phyloP scores from a whole-genome alignment of 2,888 invertebrate genomes.

The Agriopis leucophaearia region DNA sequence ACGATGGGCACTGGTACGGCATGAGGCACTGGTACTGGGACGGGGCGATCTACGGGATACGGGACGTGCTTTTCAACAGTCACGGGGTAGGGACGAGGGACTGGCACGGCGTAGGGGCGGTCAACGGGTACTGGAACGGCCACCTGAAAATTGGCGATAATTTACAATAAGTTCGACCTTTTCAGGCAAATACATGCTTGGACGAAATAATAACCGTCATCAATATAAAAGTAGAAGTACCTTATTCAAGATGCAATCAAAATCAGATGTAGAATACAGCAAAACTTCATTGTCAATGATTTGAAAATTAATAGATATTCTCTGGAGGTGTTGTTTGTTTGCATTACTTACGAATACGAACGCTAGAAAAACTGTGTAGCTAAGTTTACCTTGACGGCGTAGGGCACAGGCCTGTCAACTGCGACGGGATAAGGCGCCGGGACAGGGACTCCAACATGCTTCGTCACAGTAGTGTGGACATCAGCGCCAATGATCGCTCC shows the following conservation, averaged over 20 bases:
- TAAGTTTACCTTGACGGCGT: slow-evolving; percentile 72
- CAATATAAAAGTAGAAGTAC: neutral
- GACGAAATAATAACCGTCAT: neutral
- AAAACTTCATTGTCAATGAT: neutral
- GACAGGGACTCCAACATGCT: slow-evolving; percentile 80
- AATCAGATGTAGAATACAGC: too few species aligned
- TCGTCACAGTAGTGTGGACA: slow-evolving; percentile 81
- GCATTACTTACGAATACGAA: neutral
- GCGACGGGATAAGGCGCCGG: slow-evolving; percentile 82
- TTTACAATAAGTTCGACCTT: neutral
- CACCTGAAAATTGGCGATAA: slow-evolving; percentile 63
- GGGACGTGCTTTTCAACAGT: slow-evolving; percentile 80
- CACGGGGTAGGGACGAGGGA: slow-evolving; percentile 82
- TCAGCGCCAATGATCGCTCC: slow-evolving; percentile 75
- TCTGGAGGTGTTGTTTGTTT: neutral
- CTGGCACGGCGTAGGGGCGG: slow-evolving; percentile 82
- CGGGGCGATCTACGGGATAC: slow-evolving; percentile 84
- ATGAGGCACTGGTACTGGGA: slow-evolving; percentile 77
- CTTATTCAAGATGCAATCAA: neutral
- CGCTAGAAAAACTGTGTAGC: neutral
- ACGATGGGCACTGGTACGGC: slow-evolving; percentile 78
- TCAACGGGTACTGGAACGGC: slow-evolving; percentile 80
- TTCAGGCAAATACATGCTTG: neutral
- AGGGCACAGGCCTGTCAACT: slow-evolving; percentile 80
- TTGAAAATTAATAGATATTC: neutral